phyloP scores from a whole-genome alignment of 2,797 vertebrate species.

The Takifugu rubripes region DNA sequence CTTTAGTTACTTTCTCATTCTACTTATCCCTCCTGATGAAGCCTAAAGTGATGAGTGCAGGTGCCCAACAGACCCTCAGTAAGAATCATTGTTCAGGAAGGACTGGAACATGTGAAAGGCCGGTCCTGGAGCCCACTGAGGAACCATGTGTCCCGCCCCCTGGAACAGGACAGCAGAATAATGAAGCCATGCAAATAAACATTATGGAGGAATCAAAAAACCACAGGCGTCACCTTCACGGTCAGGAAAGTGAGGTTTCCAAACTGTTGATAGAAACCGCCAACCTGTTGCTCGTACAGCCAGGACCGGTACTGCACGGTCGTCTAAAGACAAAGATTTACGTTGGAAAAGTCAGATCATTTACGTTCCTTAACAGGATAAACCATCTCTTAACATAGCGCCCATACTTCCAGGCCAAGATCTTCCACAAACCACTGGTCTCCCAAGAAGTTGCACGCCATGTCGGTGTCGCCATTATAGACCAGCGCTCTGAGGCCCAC shows the following conservation, averaged over 20 bases:
- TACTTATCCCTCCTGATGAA: constrained; percentile 44
- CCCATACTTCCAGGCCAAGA: constrained; percentile 65
- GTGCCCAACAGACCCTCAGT: constrained; percentile 43
- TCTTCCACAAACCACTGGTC: constrained; percentile 80
- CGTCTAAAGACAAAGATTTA: constrained; percentile 42
- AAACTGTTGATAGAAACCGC: constrained; percentile 77
- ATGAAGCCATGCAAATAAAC: background rate
- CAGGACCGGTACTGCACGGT: constrained; percentile 67
- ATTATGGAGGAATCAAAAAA: background rate
- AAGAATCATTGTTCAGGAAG: constrained; percentile 67
- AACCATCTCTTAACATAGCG: background rate
- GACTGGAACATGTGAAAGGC: constrained; percentile 77
- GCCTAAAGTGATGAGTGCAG: constrained; percentile 16
- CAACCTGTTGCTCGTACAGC: constrained; percentile 70
- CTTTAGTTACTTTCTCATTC: background rate
- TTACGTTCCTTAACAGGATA: background rate
- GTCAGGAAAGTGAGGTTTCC: constrained; percentile 78
- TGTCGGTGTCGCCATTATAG: constrained; percentile 82
- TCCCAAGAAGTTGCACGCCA: constrained; percentile 82
- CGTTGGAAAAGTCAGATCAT: background rate
- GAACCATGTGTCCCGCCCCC: constrained; percentile 83
- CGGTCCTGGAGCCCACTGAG: constrained; percentile 79
- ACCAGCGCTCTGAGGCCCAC: constrained; percentile 69
- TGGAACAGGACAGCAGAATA: constrained; percentile 41
- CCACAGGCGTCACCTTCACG: constrained; percentile 66